These are phyloP conservation scores for Drosophila subquinaria DNA, from an alignment of 2,888 invertebrate species.

Conservation along the genomic window DNA sequence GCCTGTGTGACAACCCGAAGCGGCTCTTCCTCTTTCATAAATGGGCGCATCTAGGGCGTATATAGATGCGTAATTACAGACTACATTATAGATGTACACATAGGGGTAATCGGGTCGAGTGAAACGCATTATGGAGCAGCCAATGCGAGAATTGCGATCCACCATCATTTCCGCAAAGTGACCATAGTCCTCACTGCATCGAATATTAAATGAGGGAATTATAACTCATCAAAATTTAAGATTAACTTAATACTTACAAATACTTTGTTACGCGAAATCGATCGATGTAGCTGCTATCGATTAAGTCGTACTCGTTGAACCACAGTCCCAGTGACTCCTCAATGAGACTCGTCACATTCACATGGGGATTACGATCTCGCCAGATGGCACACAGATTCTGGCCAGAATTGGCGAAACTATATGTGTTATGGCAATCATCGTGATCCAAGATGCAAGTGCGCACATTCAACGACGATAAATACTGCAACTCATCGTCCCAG, in stretches of 20 bases:
- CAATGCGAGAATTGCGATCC: conserved; percentile 83
- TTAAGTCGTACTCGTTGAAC: conserved; percentile 84
- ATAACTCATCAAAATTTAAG: neutral
- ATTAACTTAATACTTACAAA: conserved; percentile 76
- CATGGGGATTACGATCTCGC: conserved; percentile 70
- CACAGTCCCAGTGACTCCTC: conserved; percentile 82
- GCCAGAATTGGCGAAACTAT: conserved; percentile 82
- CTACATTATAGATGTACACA: conserved; percentile 82
- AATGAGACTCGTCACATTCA: conserved; percentile 82
- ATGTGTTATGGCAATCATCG: conserved; percentile 84
- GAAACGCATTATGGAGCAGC: conserved; percentile 83
- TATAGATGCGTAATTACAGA: conserved; percentile 84
- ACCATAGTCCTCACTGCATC: conserved; percentile 83
- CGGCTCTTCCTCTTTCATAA: conserved; percentile 79
- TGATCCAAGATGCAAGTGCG: conserved; percentile 84
- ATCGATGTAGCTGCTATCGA: conserved; percentile 82
- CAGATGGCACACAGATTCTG: conserved; percentile 84
- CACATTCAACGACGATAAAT: conserved; percentile 82
- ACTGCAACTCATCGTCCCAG: conserved; percentile 85
- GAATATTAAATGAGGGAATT: too few relatives aligned
- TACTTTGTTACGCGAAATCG: conserved; percentile 79
- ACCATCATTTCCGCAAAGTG: conserved; percentile 85
- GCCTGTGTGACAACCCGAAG: conserved; percentile 81
- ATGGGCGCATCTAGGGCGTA: conserved; percentile 83
- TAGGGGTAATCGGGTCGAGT: conserved; percentile 80